Conservation (phyloP, 1,140 invertebrate species). For the Atta cephalotes region DNA sequence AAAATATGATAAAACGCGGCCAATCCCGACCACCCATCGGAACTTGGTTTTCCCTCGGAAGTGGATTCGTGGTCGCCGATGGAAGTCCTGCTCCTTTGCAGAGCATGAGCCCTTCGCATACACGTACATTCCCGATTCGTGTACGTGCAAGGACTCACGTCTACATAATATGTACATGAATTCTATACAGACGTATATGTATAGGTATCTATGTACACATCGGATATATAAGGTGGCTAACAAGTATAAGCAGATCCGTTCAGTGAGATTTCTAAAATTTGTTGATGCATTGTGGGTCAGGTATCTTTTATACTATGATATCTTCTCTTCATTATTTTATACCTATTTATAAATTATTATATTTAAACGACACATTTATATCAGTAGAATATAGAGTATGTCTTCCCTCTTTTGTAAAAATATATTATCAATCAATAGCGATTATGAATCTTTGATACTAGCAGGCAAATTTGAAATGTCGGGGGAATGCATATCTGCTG, state of each 20-base stretch:
- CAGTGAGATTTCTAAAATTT: neutral
- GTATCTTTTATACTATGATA: neutral
- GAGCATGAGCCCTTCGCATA: neutral
- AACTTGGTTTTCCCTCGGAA: slow-evolving; percentile 64
- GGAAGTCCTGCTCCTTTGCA: slow-evolving; percentile 10
- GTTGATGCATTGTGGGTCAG: no score
- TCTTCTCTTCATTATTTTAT: neutral
- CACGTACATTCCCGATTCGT: neutral
- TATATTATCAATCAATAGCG: neutral
- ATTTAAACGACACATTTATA: no score
- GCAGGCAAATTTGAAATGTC: slow-evolving; percentile 31
- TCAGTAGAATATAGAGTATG: neutral
- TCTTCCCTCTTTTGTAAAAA: neutral
- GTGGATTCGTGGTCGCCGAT: slow-evolving; percentile 50
- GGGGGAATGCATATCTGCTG: neutral
- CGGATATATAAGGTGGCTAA: slow-evolving; percentile 20
- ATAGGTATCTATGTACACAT: neutral
- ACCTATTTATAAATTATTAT: neutral
- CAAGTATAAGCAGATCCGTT: slow-evolving; percentile 4
- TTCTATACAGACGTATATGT: slow-evolving; percentile 16
- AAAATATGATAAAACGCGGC: slow-evolving; percentile 77
- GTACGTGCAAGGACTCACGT: slow-evolving; percentile 12
- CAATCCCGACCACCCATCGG: slow-evolving; percentile 68
- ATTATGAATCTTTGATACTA: slow-evolving; percentile 1
- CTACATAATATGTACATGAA: slow-evolving; percentile 32